phyloP scores from a whole-genome alignment of 2,797 vertebrate species.

The Fringilla coelebs region DNA sequence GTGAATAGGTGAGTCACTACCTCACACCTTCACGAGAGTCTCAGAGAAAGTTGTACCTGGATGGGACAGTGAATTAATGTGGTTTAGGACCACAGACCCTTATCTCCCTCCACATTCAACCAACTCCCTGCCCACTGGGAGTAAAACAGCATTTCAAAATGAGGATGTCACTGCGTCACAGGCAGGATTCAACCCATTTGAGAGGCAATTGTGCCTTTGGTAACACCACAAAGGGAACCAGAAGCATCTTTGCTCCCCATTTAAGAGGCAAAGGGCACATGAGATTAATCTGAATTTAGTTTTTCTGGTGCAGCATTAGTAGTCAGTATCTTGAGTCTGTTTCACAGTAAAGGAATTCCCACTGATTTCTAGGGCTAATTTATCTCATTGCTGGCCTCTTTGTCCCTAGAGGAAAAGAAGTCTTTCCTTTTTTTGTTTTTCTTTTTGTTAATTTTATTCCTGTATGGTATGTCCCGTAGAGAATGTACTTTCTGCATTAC shows the following conservation, averaged over 20 bases:
- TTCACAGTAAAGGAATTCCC: not conserved
- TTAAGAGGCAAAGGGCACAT: accelerated
- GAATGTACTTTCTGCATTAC: not conserved
- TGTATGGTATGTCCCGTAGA: not conserved
- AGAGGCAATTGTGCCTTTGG: not conserved
- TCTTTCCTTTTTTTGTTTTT: not conserved
- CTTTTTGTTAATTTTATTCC: not conserved
- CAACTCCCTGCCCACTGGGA: not conserved
- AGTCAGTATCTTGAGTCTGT: not conserved
- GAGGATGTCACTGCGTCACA: not conserved
- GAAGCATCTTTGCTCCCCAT: accelerated
- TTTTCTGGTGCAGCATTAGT: not conserved
- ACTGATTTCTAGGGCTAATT: not conserved
- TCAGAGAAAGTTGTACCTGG: not conserved
- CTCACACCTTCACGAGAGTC: not conserved
- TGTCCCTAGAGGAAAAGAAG: not conserved
- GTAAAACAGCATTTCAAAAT: not conserved
- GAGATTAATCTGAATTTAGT: not conserved
- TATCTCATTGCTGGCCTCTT: not conserved
- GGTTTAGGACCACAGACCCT: not conserved
- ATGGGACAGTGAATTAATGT: not conserved
- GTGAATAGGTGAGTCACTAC: not conserved
- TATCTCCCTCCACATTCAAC: not conserved
- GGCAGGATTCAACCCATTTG: not conserved
- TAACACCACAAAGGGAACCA: not conserved